Conservation (phyloP, 2,113 vertebrate species). For the Urocynchramus pylzowi region DNA sequence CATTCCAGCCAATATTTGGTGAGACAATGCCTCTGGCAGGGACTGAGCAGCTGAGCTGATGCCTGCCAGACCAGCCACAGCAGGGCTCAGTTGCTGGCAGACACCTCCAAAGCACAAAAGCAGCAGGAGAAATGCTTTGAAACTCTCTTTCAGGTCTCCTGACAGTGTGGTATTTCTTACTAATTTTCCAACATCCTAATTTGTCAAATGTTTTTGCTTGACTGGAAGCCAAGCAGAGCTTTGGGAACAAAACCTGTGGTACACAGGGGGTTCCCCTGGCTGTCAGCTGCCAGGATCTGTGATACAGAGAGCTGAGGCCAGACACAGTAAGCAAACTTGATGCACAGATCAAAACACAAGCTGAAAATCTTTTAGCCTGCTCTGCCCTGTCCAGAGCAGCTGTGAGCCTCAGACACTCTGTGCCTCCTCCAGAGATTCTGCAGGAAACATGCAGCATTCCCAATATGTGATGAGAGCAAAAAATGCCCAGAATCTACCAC, state of each 20-base stretch:
- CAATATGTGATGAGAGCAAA: rapidly evolving
- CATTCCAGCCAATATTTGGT: neutral
- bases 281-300: neutral
- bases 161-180: neutral
- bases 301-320: neutral
- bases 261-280: neutral
- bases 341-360: neutral
- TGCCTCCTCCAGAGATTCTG: neutral
- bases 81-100: neutral
- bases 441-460: neutral
- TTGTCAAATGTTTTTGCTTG: neutral
- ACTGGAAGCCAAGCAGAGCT: neutral
- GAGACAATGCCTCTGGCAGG: neutral
- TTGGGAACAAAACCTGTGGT: neutral
- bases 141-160: neutral
- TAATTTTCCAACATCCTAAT: neutral
- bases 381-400: neutral
- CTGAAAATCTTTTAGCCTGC: neutral
- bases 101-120: neutral
- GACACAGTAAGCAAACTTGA: rapidly evolving
- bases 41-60: neutral
- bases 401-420: neutral
- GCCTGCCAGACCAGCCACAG: neutral
- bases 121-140: neutral
- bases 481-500: neutral